Percentiles rank a stretch among this genome's conserved stretches.
phyloP scores from a whole-genome alignment of 2,888 invertebrate genomes.

The Drosophila lacicola region DNA sequence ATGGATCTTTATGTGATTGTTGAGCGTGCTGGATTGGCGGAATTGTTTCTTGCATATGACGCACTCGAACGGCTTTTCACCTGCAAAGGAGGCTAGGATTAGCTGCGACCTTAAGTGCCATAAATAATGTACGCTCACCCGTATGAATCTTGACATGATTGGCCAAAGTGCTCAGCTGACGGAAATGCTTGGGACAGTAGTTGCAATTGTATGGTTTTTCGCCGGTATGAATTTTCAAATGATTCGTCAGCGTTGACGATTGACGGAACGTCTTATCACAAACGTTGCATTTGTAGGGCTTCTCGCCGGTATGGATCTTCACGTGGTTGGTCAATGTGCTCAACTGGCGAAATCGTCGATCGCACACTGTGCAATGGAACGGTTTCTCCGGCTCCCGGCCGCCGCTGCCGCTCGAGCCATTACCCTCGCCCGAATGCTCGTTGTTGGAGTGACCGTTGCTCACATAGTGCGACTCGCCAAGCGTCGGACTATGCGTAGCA shows the following conservation, averaged over 20 bases:
- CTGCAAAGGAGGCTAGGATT: conserved; percentile 64
- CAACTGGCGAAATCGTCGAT: conserved; percentile 85
- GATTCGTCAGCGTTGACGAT: conserved; percentile 85
- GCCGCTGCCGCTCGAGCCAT: conserved; percentile 63
- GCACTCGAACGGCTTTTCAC: conserved; percentile 85
- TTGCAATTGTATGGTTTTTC: conserved; percentile 85
- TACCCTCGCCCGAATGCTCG: conserved; percentile 61
- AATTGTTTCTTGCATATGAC: conserved; percentile 85
- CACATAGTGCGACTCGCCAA: conserved; percentile 69
- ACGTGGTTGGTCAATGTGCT: conserved; percentile 85
- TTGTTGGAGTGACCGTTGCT: conserved; percentile 69
- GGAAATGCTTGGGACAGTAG: conserved; percentile 85
- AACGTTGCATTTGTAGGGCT: conserved; percentile 85
- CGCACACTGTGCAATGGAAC: conserved; percentile 85
- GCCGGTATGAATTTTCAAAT: conserved; percentile 85
- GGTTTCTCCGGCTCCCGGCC: conserved; percentile 83
- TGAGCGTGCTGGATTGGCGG: conserved; percentile 85
- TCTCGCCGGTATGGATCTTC: conserved; percentile 85
- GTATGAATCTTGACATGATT: conserved; percentile 85
- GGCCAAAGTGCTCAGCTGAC: conserved; percentile 85
- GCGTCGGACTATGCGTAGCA: conserved; percentile 78
- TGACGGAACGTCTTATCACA: conserved; percentile 85
- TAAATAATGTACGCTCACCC: conserved; percentile 69
- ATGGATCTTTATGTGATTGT: conserved; percentile 85
- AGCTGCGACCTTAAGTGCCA: conserved; percentile 14